A percentile compares a stretch with the other conserved stretches of the same genome.
These are phyloP conservation scores for Diorhabda sublineata DNA, from an alignment of 1,140 invertebrate genomes.

Conservation along the genomic window DNA sequence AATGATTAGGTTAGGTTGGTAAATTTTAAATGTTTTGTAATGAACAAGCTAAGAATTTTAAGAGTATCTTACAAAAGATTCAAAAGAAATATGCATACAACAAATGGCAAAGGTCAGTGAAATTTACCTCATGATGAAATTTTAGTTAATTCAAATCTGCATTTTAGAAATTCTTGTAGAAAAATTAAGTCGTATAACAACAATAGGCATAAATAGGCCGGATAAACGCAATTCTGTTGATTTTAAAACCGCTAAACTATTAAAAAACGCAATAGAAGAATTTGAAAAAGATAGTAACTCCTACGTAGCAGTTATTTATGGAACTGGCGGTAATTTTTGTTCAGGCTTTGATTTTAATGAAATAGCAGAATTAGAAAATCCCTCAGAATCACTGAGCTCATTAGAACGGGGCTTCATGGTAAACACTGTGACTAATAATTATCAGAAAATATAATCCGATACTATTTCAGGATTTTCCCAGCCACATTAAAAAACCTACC, in stretches of 20 bases:
- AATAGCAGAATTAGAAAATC: conserved; percentile 50
- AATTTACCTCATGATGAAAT: too few species aligned
- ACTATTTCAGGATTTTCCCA: conserved; percentile 22
- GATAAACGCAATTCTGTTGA: conserved; percentile 78
- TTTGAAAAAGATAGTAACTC: conserved; percentile 74
- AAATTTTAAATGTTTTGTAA: too few species aligned
- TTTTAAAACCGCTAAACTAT: conserved; percentile 57
- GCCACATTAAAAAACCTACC: conserved; percentile 62
- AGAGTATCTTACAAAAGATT: too few species aligned
- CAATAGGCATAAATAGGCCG: conserved; percentile 84
- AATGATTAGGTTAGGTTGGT: too few species aligned
- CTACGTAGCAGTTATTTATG: conserved; percentile 74
- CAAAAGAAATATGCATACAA: too few species aligned
- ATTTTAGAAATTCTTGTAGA: conserved; percentile 54
- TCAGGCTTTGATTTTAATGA: conserved; percentile 81
- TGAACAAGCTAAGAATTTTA: too few species aligned
- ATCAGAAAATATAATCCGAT: background rate
- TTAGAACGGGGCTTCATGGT: conserved; percentile 15
- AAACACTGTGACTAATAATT: background rate
- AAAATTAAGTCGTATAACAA: conserved; percentile 59
- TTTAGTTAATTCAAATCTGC: background rate
- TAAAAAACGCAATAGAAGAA: conserved; percentile 66
- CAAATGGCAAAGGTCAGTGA: too few species aligned
- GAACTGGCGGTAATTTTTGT: conserved; percentile 86
- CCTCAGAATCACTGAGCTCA: conserved; percentile 2